These are phyloP conservation scores for Poliocrania exsul DNA, from an alignment of 2,797 vertebrate species.

Conservation along the genomic window DNA sequence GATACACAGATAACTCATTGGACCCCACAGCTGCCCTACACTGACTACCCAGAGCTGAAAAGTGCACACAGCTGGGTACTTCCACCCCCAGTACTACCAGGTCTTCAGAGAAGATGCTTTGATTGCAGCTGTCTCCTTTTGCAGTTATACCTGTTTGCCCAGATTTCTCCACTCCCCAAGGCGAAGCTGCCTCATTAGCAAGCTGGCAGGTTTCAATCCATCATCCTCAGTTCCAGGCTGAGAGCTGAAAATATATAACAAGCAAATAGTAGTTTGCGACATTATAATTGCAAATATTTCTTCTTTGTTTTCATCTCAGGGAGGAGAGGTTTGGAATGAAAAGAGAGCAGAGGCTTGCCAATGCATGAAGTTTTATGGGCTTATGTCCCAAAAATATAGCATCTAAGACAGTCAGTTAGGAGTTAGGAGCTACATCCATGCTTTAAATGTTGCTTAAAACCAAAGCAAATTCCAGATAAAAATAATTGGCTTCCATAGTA, in stretches of 20 bases:
- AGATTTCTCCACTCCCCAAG: not conserved
- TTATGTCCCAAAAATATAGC: slow-evolving; percentile 47
- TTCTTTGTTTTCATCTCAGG: slow-evolving; percentile 51
- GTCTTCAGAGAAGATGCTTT: not conserved
- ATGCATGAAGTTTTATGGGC: slow-evolving; percentile 23
- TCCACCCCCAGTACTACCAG: not conserved
- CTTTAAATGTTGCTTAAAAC: not conserved
- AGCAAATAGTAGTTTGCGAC: slow-evolving; percentile 1
- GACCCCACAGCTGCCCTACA: not conserved
- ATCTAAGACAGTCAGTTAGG: not conserved
- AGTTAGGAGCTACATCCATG: not conserved
- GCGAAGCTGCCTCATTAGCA: not conserved
- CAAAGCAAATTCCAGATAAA: not conserved
- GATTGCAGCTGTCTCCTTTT: not conserved
- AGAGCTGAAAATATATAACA: slow-evolving; percentile 11
- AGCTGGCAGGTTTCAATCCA: slow-evolving; percentile 22
- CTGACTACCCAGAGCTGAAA: not conserved
- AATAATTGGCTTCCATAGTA: not conserved
- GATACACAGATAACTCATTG: not conserved
- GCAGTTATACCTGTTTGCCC: slow-evolving; percentile 4
- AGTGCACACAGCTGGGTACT: not conserved
- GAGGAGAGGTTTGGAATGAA: slow-evolving; percentile 38
- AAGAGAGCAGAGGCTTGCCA: slow-evolving; percentile 48
- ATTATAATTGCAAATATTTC: slow-evolving; percentile 69
- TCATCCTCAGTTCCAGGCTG: not conserved